Evolutionary conservation across 2,797 vertebrate species (phyloP).

Genomic region (Sternarchorhynchus goeldii): DNA sequence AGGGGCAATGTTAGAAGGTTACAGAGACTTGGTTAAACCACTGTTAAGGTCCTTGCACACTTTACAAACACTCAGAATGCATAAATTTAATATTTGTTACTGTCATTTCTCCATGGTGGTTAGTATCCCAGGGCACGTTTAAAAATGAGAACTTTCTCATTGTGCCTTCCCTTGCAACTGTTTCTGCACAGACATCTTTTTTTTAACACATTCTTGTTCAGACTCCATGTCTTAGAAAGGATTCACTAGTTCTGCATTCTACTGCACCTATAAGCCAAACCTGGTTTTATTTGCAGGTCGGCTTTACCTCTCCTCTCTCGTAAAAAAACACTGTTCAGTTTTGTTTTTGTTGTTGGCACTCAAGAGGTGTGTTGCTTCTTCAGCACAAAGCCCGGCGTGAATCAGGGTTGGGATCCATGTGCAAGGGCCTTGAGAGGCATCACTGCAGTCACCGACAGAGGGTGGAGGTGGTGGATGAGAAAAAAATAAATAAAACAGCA

Average conservation of each 20-base stretch:
- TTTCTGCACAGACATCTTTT: background rate
- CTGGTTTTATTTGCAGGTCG: slow-evolving; percentile 41
- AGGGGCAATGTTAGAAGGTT: slow-evolving; percentile 38
- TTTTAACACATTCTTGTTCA: slow-evolving; percentile 1
- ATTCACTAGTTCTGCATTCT: background rate
- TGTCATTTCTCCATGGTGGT: slow-evolving; percentile 29
- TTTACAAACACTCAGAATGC: slow-evolving; percentile 26
- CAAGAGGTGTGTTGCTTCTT: slow-evolving; percentile 43
- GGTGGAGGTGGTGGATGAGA: slow-evolving; percentile 66
- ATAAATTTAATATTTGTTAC: slow-evolving; percentile 27
- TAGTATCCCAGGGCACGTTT: slow-evolving; percentile 18
- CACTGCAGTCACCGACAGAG: slow-evolving; percentile 57
- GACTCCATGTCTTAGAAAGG: slow-evolving; percentile 4
- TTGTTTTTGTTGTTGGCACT: slow-evolving; percentile 61
- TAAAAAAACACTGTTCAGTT: slow-evolving; percentile 65
- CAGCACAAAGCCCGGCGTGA: slow-evolving; percentile 31
- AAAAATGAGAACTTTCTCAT: slow-evolving; percentile 6
- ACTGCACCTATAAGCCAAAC: slow-evolving; percentile 22
- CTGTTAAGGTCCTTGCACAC: slow-evolving; percentile 59
- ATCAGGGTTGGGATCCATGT: slow-evolving; percentile 46
- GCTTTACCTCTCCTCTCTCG: slow-evolving; percentile 50
- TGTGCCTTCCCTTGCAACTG: slow-evolving; percentile 14
- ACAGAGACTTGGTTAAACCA: slow-evolving; percentile 51
- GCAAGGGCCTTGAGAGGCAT: slow-evolving; percentile 58
- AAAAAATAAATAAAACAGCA: slow-evolving; percentile 60